Conservation (phyloP, 1,140 invertebrate species). For the Hycleus cichorii region DNA sequence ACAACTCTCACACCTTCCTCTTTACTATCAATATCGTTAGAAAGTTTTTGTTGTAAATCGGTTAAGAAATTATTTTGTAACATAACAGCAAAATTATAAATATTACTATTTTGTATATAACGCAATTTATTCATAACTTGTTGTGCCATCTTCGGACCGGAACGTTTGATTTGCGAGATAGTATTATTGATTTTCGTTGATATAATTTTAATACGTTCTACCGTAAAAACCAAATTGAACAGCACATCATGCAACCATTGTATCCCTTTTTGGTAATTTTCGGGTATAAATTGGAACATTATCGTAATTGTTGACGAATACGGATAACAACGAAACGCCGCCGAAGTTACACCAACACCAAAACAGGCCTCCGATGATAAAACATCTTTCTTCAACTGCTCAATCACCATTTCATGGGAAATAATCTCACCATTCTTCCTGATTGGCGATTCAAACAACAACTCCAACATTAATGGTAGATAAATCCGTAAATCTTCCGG, state of each 20-base stretch:
- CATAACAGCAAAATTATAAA: constrained; percentile 59
- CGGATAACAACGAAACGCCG: constrained; percentile 44
- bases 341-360: constrained; percentile 44
- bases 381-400: constrained; percentile 66
- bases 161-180: constrained; percentile 61
- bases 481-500: constrained; percentile 55
- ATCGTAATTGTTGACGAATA: constrained; percentile 54
- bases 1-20: constrained; percentile 43
- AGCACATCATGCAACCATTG: constrained; percentile 71
- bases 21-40: constrained; percentile 43
- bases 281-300: constrained; percentile 56
- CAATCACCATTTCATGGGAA: constrained; percentile 67
- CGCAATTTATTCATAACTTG: constrained; percentile 56
- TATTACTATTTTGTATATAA: constrained; percentile 61
- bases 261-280: constrained; percentile 68
- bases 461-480: constrained; percentile 63
- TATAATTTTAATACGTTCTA: constrained; percentile 67
- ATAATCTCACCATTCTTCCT: constrained; percentile 50
- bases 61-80: constrained; percentile 72
- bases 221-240: constrained; percentile 60
- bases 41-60: constrained; percentile 53
- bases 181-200: constrained; percentile 70
- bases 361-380: constrained; percentile 50
- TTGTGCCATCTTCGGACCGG: constrained; percentile 51
- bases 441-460: constrained; percentile 60